Evolutionary conservation across 1,140 invertebrate genomes (phyloP).

Genomic region (Hycleus cichorii): DNA sequence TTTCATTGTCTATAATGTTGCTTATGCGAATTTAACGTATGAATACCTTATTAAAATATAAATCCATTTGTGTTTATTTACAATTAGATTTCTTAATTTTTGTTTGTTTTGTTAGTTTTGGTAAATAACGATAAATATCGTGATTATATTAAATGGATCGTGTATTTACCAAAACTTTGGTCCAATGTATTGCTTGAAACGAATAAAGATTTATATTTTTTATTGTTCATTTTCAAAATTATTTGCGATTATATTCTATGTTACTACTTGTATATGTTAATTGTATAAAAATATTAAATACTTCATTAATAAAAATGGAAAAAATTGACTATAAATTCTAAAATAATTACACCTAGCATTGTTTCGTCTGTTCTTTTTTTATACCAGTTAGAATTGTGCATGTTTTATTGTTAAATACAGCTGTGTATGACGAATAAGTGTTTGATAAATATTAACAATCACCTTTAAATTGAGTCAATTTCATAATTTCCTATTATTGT

Average conservation of each 20-base stretch:
- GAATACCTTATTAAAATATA: background rate
- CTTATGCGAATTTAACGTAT: background rate
- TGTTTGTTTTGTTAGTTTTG: too few relatives aligned
- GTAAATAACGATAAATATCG: too few relatives aligned
- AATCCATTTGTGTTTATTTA: background rate
- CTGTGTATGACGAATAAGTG: constrained; percentile 5
- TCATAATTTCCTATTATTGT: background rate
- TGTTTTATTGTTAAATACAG: constrained; percentile 11
- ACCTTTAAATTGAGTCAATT: background rate
- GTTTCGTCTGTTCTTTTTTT: background rate
- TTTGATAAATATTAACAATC: background rate
- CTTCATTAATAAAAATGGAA: constrained; percentile 10
- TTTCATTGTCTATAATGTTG: too few relatives aligned
- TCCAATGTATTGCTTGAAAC: background rate
- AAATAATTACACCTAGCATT: background rate
- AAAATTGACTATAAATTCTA: constrained; percentile 14
- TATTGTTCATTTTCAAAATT: constrained; percentile 15
- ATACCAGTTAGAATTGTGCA: constrained; percentile 11
- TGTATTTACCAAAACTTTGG: background rate
- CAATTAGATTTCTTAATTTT: too few relatives aligned
- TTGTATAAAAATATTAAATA: constrained; percentile 28
- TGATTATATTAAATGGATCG: background rate
- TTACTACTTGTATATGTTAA: constrained; percentile 31
- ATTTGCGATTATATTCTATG: constrained; percentile 7
- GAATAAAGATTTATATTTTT: constrained; percentile 1